Evolutionary conservation across 1,140 invertebrate genomes (phyloP).

Genomic region (Drosophila gunungcola): DNA sequence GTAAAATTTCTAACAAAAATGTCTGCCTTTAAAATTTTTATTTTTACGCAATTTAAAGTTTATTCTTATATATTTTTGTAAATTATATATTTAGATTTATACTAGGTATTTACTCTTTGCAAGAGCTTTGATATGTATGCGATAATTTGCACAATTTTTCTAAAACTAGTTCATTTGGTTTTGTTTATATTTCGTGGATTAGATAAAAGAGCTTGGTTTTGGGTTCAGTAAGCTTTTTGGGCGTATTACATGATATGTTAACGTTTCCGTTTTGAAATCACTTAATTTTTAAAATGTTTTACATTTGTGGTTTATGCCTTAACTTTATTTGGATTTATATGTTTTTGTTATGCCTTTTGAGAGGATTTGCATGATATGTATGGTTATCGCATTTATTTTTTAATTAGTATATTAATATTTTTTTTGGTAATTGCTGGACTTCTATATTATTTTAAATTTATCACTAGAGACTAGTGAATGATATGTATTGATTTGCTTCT

Average conservation of each 20-base stretch:
- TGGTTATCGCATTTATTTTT: slow-evolving; percentile 1
- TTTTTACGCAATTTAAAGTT: slow-evolving; percentile 19
- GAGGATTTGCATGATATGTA: slow-evolving; percentile 44
- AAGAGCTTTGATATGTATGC: slow-evolving; percentile 79
- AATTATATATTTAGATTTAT: slow-evolving; percentile 36
- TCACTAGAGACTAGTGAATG: slow-evolving; percentile 2
- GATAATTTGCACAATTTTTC: slow-evolving; percentile 58
- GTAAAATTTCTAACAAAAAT: slow-evolving; percentile 70
- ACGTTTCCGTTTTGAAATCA: slow-evolving; percentile 6
- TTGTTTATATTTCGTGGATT: slow-evolving; percentile 14
- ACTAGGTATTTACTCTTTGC: slow-evolving; percentile 63
- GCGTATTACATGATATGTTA: slow-evolving; percentile 67
- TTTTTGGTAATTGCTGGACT: slow-evolving; percentile 5
- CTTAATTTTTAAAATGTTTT: neutral
- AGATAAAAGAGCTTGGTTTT: slow-evolving; percentile 12
- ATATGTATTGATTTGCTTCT: slow-evolving; percentile 19
- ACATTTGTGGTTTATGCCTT: neutral
- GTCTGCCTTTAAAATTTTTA: slow-evolving; percentile 1
- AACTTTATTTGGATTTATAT: neutral
- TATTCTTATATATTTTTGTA: slow-evolving; percentile 31
- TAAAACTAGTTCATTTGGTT: slow-evolving; percentile 67
- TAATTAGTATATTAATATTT: neutral
- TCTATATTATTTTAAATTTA: neutral
- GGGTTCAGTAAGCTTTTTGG: slow-evolving; percentile 31
- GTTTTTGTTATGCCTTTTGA: neutral